A percentile compares a stretch with the other conserved stretches of the same genome.
These are phyloP conservation scores for Catharus fuscescens DNA, from an alignment of 2,113 vertebrate genomes.

Conservation along the genomic window DNA sequence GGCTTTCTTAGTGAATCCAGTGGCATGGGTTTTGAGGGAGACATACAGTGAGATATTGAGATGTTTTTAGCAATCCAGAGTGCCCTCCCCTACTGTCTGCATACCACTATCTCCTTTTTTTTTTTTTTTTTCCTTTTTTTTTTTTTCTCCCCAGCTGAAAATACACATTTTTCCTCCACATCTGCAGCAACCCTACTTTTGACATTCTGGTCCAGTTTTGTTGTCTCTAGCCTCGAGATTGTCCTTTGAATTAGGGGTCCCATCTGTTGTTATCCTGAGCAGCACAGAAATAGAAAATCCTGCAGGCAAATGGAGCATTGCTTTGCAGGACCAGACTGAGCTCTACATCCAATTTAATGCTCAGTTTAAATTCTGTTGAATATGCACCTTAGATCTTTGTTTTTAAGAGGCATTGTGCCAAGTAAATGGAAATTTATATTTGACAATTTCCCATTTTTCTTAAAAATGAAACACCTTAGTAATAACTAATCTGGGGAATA, in stretches of 20 bases:
- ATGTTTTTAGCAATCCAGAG: not conserved
- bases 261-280: constrained; percentile 58
- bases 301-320: not conserved
- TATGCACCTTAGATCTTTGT: not conserved
- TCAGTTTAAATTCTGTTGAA: constrained; percentile 29
- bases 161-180: not conserved
- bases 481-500: not conserved
- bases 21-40: not conserved
- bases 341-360: constrained; percentile 2
- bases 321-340: constrained; percentile 10
- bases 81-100: not conserved
- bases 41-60: not conserved
- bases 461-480: not conserved
- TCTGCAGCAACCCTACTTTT: not conserved
- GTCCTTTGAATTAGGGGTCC: constrained; percentile 45
- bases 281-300: constrained; percentile 50
- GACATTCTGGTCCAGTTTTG: not conserved
- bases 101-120: not conserved
- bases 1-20: not conserved
- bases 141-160: not conserved
- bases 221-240: not conserved
- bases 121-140: not conserved
- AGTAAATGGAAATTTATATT: not conserved
- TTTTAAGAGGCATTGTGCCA: not conserved
- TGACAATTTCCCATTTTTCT: not conserved